Conservation (phyloP, 2,797 vertebrate species). For the Protosalanx chinensis region DNA sequence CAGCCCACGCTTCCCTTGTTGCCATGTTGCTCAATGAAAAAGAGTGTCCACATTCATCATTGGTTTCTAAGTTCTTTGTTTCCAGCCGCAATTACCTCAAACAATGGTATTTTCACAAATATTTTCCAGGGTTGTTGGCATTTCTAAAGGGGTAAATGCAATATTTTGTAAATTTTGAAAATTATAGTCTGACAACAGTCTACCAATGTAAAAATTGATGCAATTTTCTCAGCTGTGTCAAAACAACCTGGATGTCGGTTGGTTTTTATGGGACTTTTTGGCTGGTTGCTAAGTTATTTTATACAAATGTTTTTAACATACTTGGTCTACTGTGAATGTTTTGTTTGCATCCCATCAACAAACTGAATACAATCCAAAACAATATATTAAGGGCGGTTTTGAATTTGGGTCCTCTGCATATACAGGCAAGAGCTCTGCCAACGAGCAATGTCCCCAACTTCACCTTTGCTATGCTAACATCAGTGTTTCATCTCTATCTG, state of each 20-base stretch:
- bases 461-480: background rate
- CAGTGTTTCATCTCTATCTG: background rate
- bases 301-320: background rate
- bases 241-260: background rate
- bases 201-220: background rate
- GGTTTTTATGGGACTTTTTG: background rate
- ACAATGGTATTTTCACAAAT: conserved; percentile 60
- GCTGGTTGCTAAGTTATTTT: background rate
- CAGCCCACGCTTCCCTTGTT: conserved; percentile 48
- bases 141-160: conserved; percentile 26
- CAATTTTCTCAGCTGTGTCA: background rate
- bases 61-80: conserved; percentile 62
- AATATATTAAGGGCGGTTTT: no score
- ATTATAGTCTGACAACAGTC: background rate
- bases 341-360: no score
- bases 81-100: conserved; percentile 63
- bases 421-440: no score
- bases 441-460: no score
- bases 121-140: conserved; percentile 44
- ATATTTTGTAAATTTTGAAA: background rate
- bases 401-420: no score
- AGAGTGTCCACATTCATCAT: conserved; percentile 68
- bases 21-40: conserved; percentile 51
- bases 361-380: no score
- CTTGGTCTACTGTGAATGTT: no score